These are phyloP conservation scores for Caenorhabditis remanei DNA, from an alignment of 1,140 invertebrate genomes.

Conservation along the genomic window DNA sequence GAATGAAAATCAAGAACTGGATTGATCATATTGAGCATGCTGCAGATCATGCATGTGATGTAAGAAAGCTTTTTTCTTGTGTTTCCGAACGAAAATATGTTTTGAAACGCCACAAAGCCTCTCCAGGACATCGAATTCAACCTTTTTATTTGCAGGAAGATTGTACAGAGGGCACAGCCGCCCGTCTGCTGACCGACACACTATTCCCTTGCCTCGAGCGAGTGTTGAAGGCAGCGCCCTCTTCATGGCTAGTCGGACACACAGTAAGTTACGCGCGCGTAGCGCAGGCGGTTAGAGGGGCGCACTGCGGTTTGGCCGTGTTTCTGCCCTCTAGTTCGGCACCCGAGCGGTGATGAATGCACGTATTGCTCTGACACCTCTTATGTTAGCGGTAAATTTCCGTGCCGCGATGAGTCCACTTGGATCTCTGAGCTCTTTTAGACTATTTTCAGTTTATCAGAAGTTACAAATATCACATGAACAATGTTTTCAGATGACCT, in stretches of 20 bases:
- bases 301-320: neutral
- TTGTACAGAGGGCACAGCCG: neutral
- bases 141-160: constrained; percentile 11
- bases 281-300: constrained; percentile 39
- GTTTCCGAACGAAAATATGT: neutral
- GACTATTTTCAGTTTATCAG: neutral
- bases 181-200: constrained; percentile 3
- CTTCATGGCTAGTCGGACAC: constrained; percentile 58
- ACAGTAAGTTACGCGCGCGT: constrained; percentile 27
- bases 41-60: constrained; percentile 57
- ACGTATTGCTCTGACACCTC: constrained; percentile 51
- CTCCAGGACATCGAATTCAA: too few species aligned
- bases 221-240: constrained; percentile 9
- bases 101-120: neutral
- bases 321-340: neutral
- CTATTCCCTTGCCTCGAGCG: constrained; percentile 40
- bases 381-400: constrained; percentile 57
- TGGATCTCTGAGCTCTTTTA: constrained; percentile 45
- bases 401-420: constrained; percentile 45
- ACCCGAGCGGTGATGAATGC: constrained; percentile 52
- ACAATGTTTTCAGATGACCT: constrained; percentile 60
- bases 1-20: constrained; percentile 58
- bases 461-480: too few species aligned
- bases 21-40: constrained; percentile 59
- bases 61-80: neutral